A percentile compares a stretch with the other conserved stretches of the same genome.
These are phyloP conservation scores for Poecile montanus DNA, from an alignment of 2,797 vertebrate genomes.

Conservation along the genomic window DNA sequence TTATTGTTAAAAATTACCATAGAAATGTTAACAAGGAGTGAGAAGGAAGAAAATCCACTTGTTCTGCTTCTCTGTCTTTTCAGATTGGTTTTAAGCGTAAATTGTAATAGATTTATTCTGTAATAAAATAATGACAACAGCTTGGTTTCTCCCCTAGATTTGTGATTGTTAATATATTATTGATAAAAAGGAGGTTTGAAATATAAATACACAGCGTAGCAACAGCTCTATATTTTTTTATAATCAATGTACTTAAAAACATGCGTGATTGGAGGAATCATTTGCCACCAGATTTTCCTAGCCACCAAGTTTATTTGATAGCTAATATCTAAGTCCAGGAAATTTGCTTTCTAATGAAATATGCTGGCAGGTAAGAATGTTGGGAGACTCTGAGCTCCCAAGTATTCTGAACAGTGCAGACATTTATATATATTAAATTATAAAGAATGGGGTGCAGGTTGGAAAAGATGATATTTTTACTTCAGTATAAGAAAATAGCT, in stretches of 20 bases:
- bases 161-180: background rate
- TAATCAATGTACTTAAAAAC: background rate
- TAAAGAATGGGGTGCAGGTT: background rate
- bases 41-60: background rate
- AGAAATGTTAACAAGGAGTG: background rate
- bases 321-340: slow-evolving; percentile 14
- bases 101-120: background rate
- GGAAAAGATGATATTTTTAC: background rate
- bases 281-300: background rate
- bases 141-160: background rate
- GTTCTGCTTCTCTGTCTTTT: background rate
- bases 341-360: background rate
- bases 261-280: background rate
- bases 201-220: background rate
- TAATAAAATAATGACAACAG: slow-evolving; percentile 1
- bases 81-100: background rate
- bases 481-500: slow-evolving; percentile 27
- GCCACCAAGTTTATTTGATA: background rate
- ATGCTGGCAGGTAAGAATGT: background rate
- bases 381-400: background rate
- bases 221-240: background rate
- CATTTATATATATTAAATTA: background rate
- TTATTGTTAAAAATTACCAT: background rate
- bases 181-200: background rate
- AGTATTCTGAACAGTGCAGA: background rate